Evolutionary conservation across 2,113 vertebrate species (phyloP).

Genomic region (Cyanoliseus patagonus): DNA sequence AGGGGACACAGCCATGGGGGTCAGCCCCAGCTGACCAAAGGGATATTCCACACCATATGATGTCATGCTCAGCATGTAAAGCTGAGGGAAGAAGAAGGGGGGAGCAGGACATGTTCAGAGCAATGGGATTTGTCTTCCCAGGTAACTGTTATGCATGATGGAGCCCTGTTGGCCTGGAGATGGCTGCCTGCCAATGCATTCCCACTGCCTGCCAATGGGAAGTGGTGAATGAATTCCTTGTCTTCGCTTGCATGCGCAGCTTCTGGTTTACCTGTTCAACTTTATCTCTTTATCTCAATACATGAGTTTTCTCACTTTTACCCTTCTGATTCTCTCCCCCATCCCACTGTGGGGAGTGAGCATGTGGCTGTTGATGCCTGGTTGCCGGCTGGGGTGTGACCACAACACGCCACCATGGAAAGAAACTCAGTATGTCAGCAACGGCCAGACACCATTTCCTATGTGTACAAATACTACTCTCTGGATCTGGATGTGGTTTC

Average conservation of each 20-base stretch:
- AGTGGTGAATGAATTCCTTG: neutral
- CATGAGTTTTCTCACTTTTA: neutral
- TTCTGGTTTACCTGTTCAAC: neutral
- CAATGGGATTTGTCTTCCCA: neutral
- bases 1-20: fast-evolving
- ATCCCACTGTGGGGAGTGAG: neutral
- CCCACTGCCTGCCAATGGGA: neutral
- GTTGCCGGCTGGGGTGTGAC: neutral
- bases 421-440: neutral
- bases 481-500: neutral
- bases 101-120: neutral
- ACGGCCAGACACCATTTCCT: neutral
- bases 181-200: too few species aligned
- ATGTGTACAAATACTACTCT: neutral
- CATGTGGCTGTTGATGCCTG: neutral
- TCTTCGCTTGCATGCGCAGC: neutral
- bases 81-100: neutral
- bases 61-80: neutral
- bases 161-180: neutral
- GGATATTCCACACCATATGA: neutral
- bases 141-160: neutral
- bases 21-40: neutral
- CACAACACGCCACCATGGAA: neutral
- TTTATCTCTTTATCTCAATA: neutral
- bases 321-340: neutral